Evolutionary conservation across 64 coral and sea anemone species (phyloP).

Genomic region (Montipora foliosa): DNA sequence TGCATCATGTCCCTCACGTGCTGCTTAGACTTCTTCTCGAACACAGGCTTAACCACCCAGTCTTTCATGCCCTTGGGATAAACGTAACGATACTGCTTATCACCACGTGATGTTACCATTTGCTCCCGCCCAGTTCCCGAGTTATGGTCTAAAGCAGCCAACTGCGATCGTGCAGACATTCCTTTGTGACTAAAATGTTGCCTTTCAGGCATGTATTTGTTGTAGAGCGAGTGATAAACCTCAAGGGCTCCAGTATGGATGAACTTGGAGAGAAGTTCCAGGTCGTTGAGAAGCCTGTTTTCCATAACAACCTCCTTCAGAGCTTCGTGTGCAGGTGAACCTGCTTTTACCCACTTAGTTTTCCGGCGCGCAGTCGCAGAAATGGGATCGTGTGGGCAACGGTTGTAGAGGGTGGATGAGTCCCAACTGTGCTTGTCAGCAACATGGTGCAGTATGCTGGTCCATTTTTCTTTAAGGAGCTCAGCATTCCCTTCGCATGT

Average conservation of each 20-base stretch:
- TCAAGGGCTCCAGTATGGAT: not conserved
- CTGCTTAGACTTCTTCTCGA: not conserved
- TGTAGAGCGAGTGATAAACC: not conserved
- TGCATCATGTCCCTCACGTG: not conserved
- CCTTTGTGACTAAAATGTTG: not conserved
- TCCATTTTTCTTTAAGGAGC: too few species aligned
- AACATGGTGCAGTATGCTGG: too few species aligned
- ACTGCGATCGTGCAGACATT: too few species aligned
- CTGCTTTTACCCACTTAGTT: too few species aligned
- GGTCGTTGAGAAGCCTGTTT: not conserved
- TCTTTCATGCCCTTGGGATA: not conserved
- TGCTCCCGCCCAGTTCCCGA: too few species aligned
- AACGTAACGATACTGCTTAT: too few species aligned
- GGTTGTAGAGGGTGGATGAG: too few species aligned
- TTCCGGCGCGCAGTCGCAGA: too few species aligned
- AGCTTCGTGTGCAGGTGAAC: not conserved
- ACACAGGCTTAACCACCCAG: not conserved
- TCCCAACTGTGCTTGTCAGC: too few species aligned
- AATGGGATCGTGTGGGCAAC: not conserved
- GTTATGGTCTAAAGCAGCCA: too few species aligned
- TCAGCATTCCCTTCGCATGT: too few species aligned
- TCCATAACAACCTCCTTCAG: not conserved
- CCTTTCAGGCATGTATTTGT: not conserved
- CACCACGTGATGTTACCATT: too few species aligned
- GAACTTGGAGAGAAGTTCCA: not conserved